These are phyloP conservation scores for Caenorhabditis drosophilae DNA, from an alignment of 2,888 invertebrate genomes.

Conservation along the genomic window DNA sequence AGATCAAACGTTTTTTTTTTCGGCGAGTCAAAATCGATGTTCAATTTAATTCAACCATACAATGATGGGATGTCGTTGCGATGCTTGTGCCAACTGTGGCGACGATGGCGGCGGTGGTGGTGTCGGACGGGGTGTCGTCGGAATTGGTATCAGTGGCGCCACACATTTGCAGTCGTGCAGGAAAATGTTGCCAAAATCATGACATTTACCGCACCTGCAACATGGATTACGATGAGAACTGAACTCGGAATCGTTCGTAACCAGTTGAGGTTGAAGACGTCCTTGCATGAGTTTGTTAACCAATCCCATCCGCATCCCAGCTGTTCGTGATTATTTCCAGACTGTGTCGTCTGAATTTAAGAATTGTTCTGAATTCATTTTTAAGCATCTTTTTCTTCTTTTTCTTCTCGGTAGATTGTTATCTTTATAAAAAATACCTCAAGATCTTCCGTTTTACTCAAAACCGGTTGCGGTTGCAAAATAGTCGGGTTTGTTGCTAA, in stretches of 20 bases:
- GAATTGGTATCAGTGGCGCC: conserved; percentile 42
- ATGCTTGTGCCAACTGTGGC: neutral
- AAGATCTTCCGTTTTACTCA: no score
- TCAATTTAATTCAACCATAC: conserved; percentile 26
- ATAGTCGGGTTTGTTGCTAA: neutral
- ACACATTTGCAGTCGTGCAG: conserved; percentile 66
- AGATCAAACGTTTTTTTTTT: conserved; percentile 19
- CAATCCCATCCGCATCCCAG: conserved; percentile 66
- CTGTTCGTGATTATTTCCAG: conserved; percentile 49
- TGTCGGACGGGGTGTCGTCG: conserved; percentile 30
- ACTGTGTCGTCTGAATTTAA: neutral
- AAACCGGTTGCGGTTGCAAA: neutral
- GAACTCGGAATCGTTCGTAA: no score
- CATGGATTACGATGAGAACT: no score
- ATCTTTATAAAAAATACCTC: no score
- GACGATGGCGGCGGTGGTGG: conserved; percentile 10
- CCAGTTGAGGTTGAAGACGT: conserved; percentile 55
- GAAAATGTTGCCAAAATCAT: conserved; percentile 65
- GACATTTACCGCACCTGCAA: conserved; percentile 60
- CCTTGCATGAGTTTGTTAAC: conserved; percentile 63
- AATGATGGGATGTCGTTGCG: conserved; percentile 30
- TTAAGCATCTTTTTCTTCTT: no score
- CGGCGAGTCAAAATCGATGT: neutral
- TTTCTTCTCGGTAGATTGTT: no score
- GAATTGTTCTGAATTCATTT: no score